These are phyloP conservation scores for Semicossyphus pulcher DNA, from an alignment of 2,113 vertebrate genomes.

Conservation along the genomic window DNA sequence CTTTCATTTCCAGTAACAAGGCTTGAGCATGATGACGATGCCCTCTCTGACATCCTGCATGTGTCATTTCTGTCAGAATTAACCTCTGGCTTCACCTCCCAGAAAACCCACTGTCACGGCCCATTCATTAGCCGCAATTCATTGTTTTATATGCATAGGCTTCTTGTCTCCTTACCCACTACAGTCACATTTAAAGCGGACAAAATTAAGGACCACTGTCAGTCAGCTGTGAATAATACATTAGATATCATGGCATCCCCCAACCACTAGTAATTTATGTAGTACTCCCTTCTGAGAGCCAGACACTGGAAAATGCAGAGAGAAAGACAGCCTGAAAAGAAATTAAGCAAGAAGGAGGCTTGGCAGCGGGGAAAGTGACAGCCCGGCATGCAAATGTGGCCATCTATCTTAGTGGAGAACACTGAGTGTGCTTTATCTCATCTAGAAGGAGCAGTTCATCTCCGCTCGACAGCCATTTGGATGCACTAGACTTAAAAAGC, in stretches of 20 bases:
- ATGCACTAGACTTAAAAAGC: slow-evolving; percentile 46
- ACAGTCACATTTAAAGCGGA: slow-evolving; percentile 44
- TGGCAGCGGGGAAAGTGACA: slow-evolving; percentile 57
- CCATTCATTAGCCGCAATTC: slow-evolving; percentile 56
- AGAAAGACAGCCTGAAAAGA: slow-evolving; percentile 47
- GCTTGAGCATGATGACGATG: slow-evolving; percentile 29
- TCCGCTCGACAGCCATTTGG: slow-evolving; percentile 65
- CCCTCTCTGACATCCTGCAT: slow-evolving; percentile 2
- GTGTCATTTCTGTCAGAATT: slow-evolving; percentile 18
- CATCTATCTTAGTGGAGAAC: slow-evolving; percentile 69
- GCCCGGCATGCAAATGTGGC: slow-evolving; percentile 69
- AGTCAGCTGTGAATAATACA: slow-evolving; percentile 74
- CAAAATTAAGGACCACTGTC: slow-evolving; percentile 60
- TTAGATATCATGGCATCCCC: slow-evolving; percentile 54
- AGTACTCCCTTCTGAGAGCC: slow-evolving; percentile 37
- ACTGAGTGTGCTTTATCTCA: slow-evolving; percentile 67
- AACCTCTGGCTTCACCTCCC: slow-evolving; percentile 33
- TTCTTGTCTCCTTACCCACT: slow-evolving; percentile 32
- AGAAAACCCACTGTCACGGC: slow-evolving; percentile 22
- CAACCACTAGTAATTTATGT: slow-evolving; percentile 68
- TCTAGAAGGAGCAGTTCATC: slow-evolving; percentile 69
- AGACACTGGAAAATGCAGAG: slow-evolving; percentile 31
- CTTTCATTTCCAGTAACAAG: slow-evolving; percentile 42
- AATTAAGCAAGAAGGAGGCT: slow-evolving; percentile 43
- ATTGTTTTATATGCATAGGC: slow-evolving; percentile 54